A percentile compares a stretch with the other conserved stretches of the same genome.
Evolutionary conservation across 2,797 vertebrate genomes (phyloP).

Genomic region (Urosaurus nigricauda): DNA sequence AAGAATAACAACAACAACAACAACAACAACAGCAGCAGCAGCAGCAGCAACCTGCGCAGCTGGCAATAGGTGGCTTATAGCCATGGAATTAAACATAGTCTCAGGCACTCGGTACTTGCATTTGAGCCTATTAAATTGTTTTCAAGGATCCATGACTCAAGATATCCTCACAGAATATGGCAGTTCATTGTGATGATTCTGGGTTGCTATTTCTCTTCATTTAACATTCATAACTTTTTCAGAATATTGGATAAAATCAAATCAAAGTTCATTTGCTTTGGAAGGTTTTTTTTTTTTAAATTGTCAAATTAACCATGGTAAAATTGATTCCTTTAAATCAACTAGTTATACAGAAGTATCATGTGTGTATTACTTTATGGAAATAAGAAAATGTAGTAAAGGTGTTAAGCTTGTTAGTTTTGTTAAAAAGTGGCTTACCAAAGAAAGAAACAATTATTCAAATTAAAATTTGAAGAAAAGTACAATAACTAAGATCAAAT

Average conservation of each 20-base stretch:
- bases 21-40: background rate
- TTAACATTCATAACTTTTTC: background rate
- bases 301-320: background rate
- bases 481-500: background rate
- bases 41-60: background rate
- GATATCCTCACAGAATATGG: background rate
- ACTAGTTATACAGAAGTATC: background rate
- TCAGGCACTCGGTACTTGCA: background rate
- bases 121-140: background rate
- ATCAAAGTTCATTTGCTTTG: background rate
- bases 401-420: background rate
- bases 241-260: background rate
- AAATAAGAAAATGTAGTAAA: background rate
- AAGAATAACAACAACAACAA: background rate
- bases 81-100: background rate
- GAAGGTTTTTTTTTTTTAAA: background rate
- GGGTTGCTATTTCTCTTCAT: too few species aligned
- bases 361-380: too few species aligned
- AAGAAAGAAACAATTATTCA: background rate
- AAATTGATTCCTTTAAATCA: background rate
- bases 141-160: background rate
- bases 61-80: background rate
- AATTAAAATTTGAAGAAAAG: background rate
- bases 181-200: background rate
- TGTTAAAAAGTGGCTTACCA: background rate